Conservation (phyloP, 2,797 vertebrate genomes). For the Myripristis murdjan region DNA sequence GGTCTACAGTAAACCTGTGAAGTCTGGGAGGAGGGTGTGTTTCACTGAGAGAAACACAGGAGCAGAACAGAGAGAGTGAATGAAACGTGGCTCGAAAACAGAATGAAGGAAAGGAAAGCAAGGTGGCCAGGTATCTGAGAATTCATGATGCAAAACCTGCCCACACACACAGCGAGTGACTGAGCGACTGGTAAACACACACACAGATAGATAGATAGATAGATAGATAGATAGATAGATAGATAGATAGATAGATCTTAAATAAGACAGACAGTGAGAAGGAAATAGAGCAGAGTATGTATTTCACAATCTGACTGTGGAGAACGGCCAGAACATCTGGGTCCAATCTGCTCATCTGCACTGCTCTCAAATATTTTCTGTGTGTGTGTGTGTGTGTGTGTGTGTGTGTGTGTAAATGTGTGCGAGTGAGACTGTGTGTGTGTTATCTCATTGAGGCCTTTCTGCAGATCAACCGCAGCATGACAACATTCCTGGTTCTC, state of each 20-base stretch:
- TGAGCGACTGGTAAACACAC: too few relatives aligned
- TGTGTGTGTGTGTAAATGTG: conserved; percentile 14
- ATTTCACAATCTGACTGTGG: conserved; percentile 51
- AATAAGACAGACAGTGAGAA: neutral
- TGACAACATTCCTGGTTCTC: conserved; percentile 64
- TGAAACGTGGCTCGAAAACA: neutral
- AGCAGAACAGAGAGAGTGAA: neutral
- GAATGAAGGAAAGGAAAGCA: neutral
- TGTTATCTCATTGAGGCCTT: conserved; percentile 53
- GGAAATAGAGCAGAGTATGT: conserved; percentile 20
- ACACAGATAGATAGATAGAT: neutral
- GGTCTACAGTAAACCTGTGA: neutral
- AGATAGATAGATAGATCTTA: neutral
- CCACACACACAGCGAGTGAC: neutral
- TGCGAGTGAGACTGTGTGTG: neutral
- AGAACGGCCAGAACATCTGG: conserved; percentile 75
- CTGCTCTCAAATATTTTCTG: conserved; percentile 22
- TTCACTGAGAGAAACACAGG: too few relatives aligned
- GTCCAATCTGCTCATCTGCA: conserved; percentile 70
- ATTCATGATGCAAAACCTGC: neutral
- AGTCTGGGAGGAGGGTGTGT: neutral
- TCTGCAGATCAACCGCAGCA: conserved; percentile 62
- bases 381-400: conserved; percentile 29
- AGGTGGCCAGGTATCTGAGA: neutral
- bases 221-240: neutral